Conservation (phyloP, 1,140 invertebrate genomes). For the Drosophila parabipectinata region DNA sequence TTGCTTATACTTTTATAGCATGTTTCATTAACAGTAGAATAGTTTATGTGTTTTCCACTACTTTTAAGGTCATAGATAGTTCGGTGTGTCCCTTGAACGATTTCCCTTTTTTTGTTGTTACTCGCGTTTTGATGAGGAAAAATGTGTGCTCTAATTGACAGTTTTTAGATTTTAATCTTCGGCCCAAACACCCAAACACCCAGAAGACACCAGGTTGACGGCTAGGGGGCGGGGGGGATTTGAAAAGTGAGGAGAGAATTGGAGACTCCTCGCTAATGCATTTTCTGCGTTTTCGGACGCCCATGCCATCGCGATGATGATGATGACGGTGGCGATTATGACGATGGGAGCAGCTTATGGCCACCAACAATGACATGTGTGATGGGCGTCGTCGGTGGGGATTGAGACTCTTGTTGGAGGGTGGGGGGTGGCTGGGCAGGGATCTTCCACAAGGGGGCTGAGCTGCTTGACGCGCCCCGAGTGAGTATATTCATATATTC, state of each 20-base stretch:
- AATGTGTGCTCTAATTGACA: slow-evolving; percentile 82
- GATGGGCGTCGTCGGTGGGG: slow-evolving; percentile 22
- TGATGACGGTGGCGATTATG: slow-evolving; percentile 43
- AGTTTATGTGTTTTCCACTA: too few relatives aligned
- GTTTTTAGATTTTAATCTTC: slow-evolving; percentile 82
- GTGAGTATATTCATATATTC: slow-evolving; percentile 62
- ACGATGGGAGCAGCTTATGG: slow-evolving; percentile 68
- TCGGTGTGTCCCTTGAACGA: background rate
- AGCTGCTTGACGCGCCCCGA: background rate
- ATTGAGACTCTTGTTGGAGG: background rate
- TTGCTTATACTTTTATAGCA: background rate
- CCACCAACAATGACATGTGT: slow-evolving; percentile 78
- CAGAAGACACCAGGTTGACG: background rate
- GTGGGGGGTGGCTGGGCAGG: slow-evolving; percentile 1
- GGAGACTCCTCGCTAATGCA: slow-evolving; percentile 76
- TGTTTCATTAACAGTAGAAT: background rate
- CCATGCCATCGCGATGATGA: slow-evolving; percentile 56
- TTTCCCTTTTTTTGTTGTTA: slow-evolving; percentile 42
- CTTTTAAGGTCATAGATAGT: background rate
- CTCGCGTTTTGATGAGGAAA: slow-evolving; percentile 77
- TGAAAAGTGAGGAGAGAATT: slow-evolving; percentile 42
- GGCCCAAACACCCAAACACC: slow-evolving; percentile 25
- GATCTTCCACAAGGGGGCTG: background rate
- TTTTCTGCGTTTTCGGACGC: slow-evolving; percentile 75
- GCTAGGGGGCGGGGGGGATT: background rate